Base-by-base conservation (phyloP, 2,888 invertebrate genomes). In the Sipunculus nudus region DNA sequence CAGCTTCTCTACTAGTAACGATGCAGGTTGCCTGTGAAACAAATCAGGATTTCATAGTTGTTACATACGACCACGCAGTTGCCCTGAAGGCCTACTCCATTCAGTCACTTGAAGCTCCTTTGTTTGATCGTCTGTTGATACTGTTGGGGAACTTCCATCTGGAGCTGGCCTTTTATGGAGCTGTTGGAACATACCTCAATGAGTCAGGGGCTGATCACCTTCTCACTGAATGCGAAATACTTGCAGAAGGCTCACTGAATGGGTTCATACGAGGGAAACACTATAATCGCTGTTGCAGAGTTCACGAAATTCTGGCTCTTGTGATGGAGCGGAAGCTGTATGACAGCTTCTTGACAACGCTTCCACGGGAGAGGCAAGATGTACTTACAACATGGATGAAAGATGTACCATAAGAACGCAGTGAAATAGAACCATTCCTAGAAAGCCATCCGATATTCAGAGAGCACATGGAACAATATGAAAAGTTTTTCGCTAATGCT, bases 1-100 rank as follows among this genome's bases (percentile, higher is more conserved):
- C 23, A 5, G 50, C 53, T 6, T 63, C 65, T 2, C 63, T 65
- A 65, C 65, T 28, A 55, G 49, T 1, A 53, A 61, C 6, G 59
- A 65, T 63, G 35, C 41, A 48, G 21, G 61, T 65, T 13, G 63
- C 65, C 16, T 16, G 43, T 19, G 65, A 61, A 39, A 60, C 61
- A 21, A 29, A 41, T 10, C 35, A 67, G 39, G 40, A 48, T 8
- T 57, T 23, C 26, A 19, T 23, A 3, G 13, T 56, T 5, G 49
- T 56, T 3, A 52, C 53, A 8, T 56, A 49, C 26, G 49, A 56
- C 25, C 29, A 49, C 3, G 56, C 56, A 8, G 25, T 56, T 21
- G 56, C 56, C 19, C 48, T 49, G 38, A 47, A 38, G 38, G 56
- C 56, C 5, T 13, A 38, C 4, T 48, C 48, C n/a, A 56, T 56